A percentile compares a stretch with the other conserved stretches of the same genome.
These are phyloP conservation scores for Cyprinella venusta DNA, from an alignment of 2,797 vertebrate genomes.

Conservation along the genomic window DNA sequence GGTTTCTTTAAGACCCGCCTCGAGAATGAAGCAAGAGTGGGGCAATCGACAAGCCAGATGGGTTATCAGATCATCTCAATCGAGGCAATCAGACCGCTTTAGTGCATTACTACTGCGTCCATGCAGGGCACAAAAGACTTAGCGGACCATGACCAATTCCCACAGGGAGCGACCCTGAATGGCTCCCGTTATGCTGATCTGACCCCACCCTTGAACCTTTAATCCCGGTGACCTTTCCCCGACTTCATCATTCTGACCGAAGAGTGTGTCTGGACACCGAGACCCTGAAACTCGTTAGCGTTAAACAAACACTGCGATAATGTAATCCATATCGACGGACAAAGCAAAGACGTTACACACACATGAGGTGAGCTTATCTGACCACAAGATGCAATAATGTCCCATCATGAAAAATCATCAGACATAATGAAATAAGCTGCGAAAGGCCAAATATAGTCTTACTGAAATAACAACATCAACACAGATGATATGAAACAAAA, in stretches of 20 bases:
- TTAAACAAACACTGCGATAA: background rate
- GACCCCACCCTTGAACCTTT: constrained; percentile 68
- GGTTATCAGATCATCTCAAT: constrained; percentile 7
- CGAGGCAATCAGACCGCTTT: constrained; percentile 19
- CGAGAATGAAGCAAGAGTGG: background rate
- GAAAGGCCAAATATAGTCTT: background rate
- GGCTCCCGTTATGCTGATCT: constrained; percentile 47
- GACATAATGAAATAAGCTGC: background rate
- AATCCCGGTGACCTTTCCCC: constrained; percentile 65
- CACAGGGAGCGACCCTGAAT: constrained; percentile 57
- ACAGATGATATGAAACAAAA: background rate
- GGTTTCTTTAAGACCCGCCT: background rate
- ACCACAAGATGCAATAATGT: background rate
- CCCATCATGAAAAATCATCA: background rate
- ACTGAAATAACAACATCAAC: background rate
- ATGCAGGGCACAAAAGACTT: constrained; percentile 49
- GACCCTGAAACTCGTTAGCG: constrained; percentile 36
- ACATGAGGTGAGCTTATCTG: background rate
- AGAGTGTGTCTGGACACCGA: background rate
- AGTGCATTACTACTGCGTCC: constrained; percentile 46
- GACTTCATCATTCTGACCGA: constrained; percentile 33
- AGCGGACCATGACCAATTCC: constrained; percentile 55
- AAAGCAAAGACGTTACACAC: background rate
- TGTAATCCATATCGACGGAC: background rate
- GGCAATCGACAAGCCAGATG: constrained; percentile 27